A percentile compares a stretch with the other conserved stretches of the same genome.
Evolutionary conservation across 1,140 invertebrate species (phyloP).

Genomic region (Eubasilissa regina): DNA sequence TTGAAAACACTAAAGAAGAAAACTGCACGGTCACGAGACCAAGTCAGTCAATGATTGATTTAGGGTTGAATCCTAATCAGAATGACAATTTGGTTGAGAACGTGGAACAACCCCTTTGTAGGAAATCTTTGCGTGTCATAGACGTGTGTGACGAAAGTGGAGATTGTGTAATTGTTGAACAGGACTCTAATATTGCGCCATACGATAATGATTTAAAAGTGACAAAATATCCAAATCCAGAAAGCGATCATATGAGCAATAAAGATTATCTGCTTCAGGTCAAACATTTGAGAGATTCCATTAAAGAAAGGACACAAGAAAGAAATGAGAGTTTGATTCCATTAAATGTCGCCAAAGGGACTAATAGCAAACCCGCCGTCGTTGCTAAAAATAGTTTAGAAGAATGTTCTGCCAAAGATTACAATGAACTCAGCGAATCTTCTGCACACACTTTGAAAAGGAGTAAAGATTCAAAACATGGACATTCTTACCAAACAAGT

Average conservation of each 20-base stretch:
- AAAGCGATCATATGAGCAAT: slow-evolving; percentile 14
- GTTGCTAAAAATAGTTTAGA: slow-evolving; percentile 16
- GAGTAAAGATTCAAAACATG: not conserved
- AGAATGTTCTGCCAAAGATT: not conserved
- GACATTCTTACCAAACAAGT: too few relatives aligned
- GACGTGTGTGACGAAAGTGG: too few relatives aligned
- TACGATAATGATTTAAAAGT: not conserved
- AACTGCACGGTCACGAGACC: too few relatives aligned
- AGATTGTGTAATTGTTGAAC: too few relatives aligned
- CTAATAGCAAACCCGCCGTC: not conserved
- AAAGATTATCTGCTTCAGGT: slow-evolving; percentile 12
- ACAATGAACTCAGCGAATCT: not conserved
- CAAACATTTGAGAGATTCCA: slow-evolving; percentile 25
- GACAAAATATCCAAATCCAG: not conserved
- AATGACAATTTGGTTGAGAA: too few relatives aligned
- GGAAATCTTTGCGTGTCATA: too few relatives aligned
- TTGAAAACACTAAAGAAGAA: not conserved
- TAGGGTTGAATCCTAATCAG: too few relatives aligned
- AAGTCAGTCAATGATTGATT: too few relatives aligned
- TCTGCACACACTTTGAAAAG: not conserved
- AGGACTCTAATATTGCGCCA: too few relatives aligned
- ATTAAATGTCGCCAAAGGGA: not conserved
- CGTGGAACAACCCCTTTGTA: too few relatives aligned
- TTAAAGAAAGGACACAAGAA: not conserved
- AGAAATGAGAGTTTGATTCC: not conserved